phyloP scores from a whole-genome alignment of 1,140 invertebrate species.

The Lepeophtheirus salmonis region DNA sequence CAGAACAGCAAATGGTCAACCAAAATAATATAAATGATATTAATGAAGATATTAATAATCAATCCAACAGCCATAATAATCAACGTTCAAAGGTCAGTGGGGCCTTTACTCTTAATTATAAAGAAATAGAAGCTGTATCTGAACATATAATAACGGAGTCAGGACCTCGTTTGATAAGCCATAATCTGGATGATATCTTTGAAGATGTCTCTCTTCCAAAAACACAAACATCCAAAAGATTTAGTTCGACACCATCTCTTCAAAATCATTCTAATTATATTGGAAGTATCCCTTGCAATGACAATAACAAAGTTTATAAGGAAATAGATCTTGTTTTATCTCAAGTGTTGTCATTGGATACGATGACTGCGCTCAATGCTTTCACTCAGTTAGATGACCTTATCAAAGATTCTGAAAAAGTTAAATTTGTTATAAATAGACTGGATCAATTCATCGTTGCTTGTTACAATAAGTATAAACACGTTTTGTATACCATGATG shows the following conservation, averaged over 20 bases:
- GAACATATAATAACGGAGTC: too few species aligned
- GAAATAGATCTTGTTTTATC: not conserved
- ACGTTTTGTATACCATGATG: slow-evolving; percentile 32
- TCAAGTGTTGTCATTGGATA: slow-evolving; percentile 13
- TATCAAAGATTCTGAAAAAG: slow-evolving; percentile 26
- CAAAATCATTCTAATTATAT: too few species aligned
- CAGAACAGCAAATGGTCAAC: not conserved
- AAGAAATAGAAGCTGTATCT: slow-evolving; percentile 24
- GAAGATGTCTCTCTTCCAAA: too few species aligned
- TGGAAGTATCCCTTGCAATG: not conserved
- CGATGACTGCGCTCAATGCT: not conserved
- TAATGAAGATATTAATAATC: slow-evolving; percentile 2
- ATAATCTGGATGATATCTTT: slow-evolving; percentile 18
- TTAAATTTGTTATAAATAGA: slow-evolving; percentile 23
- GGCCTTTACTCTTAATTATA: slow-evolving; percentile 27
- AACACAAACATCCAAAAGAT: too few species aligned
- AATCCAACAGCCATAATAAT: too few species aligned
- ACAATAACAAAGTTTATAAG: not conserved
- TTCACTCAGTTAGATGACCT: slow-evolving; percentile 29
- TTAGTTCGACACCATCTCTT: too few species aligned
- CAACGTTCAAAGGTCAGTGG: too few species aligned
- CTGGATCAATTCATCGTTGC: slow-evolving; percentile 51
- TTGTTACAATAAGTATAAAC: slow-evolving; percentile 46
- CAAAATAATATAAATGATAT: not conserved
- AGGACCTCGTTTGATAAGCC: slow-evolving; percentile 8